Evolutionary conservation across 2,797 vertebrate genomes (phyloP).

Genomic region (Poeciliopsis presidionis): DNA sequence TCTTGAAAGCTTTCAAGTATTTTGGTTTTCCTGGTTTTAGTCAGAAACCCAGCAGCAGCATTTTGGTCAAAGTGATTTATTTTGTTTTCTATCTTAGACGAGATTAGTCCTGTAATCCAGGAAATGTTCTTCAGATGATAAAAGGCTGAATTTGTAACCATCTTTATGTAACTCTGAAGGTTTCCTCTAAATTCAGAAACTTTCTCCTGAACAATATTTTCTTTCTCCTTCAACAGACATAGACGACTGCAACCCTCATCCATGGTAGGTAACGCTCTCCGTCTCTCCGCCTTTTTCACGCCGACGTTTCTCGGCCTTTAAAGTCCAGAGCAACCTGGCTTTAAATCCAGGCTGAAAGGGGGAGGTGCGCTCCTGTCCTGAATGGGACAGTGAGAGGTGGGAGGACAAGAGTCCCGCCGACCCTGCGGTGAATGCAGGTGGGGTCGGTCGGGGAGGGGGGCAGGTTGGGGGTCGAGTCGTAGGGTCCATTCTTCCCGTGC

Average conservation of each 20-base stretch:
- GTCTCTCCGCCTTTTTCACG: constrained; percentile 40
- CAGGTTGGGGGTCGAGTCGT: constrained; percentile 26
- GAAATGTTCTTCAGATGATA: too few species aligned
- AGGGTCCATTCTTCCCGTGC: constrained; percentile 74
- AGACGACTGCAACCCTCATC: constrained; percentile 96
- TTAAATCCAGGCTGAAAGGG: constrained; percentile 78
- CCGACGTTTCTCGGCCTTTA: constrained; percentile 35
- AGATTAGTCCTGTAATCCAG: too few species aligned
- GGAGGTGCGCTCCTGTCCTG: constrained; percentile 33
- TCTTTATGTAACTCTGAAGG: too few species aligned
- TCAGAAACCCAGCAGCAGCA: too few species aligned
- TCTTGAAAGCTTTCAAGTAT: too few species aligned
- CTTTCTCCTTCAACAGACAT: constrained; percentile 80
- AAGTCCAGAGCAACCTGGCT: constrained; percentile 71
- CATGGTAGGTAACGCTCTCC: constrained; percentile 86
- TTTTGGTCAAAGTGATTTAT: too few species aligned
- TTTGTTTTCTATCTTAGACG: too few species aligned
- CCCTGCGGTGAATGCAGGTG: constrained; percentile 66
- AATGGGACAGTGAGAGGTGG: constrained; percentile 61
- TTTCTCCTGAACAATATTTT: neutral
- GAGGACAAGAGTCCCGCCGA: constrained; percentile 49
- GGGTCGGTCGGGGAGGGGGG: constrained; percentile 41
- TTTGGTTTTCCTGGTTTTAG: too few species aligned
- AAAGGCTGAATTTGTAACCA: too few species aligned
- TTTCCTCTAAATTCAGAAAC: too few species aligned